Evolutionary conservation across 2,113 vertebrate genomes (phyloP), one percentile per base, ranked within the genome.

Genomic region (Oncorhynchus clarkii): DNA sequence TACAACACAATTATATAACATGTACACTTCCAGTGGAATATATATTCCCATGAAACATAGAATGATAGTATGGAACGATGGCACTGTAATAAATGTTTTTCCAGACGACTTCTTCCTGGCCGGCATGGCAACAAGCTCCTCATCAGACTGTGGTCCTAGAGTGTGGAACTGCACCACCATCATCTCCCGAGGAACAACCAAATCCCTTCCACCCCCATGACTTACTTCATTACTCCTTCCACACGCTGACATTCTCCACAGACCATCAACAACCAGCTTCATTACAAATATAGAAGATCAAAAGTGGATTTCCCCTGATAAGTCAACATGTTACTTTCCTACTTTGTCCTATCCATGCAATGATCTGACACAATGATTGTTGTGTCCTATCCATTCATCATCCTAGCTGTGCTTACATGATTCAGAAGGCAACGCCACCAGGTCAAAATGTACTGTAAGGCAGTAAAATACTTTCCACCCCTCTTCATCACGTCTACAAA

Each of bases 21-120:
- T 78, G 77, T 76, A 80, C 72, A 86, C 75, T 78, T 89, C 80
- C 80, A 86, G 79, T 87, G 76, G 80, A 83, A 80, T 75, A 67
- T 75, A 67, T 70, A 51, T 75, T 72, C 73, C 74, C 74, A 80
- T 81, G 82, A 86, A 85, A 77, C 59, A 81, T 73, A 84, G 74
- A 83, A 78, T 82, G 70, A 82, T 72, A 75, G 27, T 76, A 75
- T 75, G 79, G 71, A 84, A 81, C 75, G 75, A 89, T 91, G 90
- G 87, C 86, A 90, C 89, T 82, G 79, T 82, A 75, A 79, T 72
- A 59, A 67, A 59, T 73, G 68, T 79, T 74, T 60, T 34, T 62
- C 77, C 59, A 68, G 18, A 24, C 64, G 29, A n/a, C 67, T 66
- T 68, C 54, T 72, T 26, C 26, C 29, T 34, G 49, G 49, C 29